Evolutionary conservation across 2,113 vertebrate species (phyloP).

Genomic region (Tragelaphus imberbis): DNA sequence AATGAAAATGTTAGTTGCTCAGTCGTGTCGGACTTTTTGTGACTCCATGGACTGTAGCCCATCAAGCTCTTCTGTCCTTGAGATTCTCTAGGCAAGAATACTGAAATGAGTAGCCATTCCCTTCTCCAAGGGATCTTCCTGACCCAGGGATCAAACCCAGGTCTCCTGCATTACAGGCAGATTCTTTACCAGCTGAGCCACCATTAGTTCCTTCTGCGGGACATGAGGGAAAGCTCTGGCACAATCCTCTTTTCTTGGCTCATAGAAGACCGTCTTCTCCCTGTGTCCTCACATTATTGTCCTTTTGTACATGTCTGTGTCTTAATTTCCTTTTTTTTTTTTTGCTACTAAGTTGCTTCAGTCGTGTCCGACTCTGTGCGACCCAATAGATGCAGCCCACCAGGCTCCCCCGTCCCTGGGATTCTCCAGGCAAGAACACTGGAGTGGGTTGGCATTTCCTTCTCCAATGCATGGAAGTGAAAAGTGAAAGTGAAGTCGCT

Average conservation of each 20-base stretch:
- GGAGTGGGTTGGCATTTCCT: too few species aligned
- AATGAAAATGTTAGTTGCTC: not conserved
- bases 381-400: too few species aligned
- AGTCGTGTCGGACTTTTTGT: accelerated
- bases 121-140: not conserved
- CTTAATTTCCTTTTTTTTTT: not conserved
- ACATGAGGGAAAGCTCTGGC: not conserved
- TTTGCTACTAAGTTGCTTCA: not conserved
- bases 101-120: not conserved
- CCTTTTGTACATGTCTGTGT: not conserved
- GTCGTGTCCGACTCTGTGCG: too few species aligned
- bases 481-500: too few species aligned
- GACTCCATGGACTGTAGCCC: not conserved
- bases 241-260: not conserved
- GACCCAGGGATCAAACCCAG: not conserved
- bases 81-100: not conserved
- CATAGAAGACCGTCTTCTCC: not conserved
- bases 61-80: not conserved
- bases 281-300: not conserved
- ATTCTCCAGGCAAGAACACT: too few species aligned
- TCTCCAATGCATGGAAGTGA: too few species aligned
- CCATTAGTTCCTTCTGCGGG: not conserved
- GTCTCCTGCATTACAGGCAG: not conserved
- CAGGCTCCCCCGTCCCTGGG: too few species aligned
- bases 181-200: not conserved